A percentile compares a stretch with the other conserved stretches of the same genome.
Conservation (phyloP, 2,888 invertebrate genomes). For the Spisula subtruncata region DNA sequence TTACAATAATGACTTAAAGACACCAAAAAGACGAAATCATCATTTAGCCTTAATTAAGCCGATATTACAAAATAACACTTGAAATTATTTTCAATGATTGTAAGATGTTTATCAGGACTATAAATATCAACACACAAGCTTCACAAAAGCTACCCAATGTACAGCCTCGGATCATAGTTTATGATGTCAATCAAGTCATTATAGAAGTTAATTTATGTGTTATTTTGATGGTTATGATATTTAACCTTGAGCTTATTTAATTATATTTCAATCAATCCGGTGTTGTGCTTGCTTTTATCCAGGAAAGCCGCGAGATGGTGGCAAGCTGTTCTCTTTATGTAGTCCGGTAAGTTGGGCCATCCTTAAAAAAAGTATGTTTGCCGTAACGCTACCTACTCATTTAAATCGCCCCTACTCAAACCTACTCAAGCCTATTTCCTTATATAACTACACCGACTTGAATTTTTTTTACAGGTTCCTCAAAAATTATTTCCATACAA, state of each 20-base stretch:
- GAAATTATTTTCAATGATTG: neutral
- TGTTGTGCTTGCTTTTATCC: neutral
- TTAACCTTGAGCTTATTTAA: neutral
- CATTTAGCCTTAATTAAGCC: neutral
- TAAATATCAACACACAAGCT: neutral
- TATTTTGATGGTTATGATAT: neutral
- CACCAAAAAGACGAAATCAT: neutral
- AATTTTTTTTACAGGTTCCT: too few species aligned
- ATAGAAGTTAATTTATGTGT: neutral
- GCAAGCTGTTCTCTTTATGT: too few species aligned
- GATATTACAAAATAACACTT: neutral
- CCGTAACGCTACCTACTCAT: too few species aligned
- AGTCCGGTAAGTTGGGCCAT: too few species aligned
- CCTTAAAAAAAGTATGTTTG: too few species aligned
- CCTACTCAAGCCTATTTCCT: too few species aligned
- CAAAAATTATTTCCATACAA: too few species aligned
- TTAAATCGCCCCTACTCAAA: too few species aligned
- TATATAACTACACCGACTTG: too few species aligned
- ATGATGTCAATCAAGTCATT: slow-evolving; percentile 5
- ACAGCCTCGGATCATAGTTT: neutral
- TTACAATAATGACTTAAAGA: neutral
- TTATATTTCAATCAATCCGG: neutral
- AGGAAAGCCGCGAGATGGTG: too few species aligned
- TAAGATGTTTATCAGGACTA: neutral
- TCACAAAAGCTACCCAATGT: neutral